Percentiles rank a stretch among this genome's conserved stretches.
Evolutionary conservation across 2,797 vertebrate genomes (phyloP).

Genomic region (Arrhamphus sclerolepis): DNA sequence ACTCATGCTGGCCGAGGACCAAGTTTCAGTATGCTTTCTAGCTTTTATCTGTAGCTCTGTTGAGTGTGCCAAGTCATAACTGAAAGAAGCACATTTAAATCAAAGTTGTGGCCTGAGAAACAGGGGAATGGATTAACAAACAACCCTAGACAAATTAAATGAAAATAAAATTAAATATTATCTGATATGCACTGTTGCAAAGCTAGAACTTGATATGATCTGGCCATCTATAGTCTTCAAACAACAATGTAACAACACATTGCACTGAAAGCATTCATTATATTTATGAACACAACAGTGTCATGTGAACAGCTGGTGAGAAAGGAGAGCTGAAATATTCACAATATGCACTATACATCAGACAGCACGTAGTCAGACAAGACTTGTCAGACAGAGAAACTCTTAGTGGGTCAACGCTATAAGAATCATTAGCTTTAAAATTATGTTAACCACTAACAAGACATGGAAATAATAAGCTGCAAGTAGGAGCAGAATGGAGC

Average conservation of each 20-base stretch:
- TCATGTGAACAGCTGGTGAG: too few relatives aligned
- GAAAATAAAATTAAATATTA: background rate
- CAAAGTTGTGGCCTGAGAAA: slow-evolving; percentile 3
- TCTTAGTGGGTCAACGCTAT: background rate
- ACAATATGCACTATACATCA: background rate
- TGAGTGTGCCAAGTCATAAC: slow-evolving; percentile 9
- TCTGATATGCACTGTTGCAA: too few relatives aligned
- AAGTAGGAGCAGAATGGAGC: slow-evolving; percentile 30
- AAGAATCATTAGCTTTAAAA: slow-evolving; percentile 9
- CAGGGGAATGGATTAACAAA: slow-evolving; percentile 1
- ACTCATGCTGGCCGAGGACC: slow-evolving; percentile 63
- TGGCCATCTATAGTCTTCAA: too few relatives aligned
- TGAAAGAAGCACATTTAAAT: background rate
- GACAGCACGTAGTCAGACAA: slow-evolving; percentile 11
- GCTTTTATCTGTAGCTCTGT: slow-evolving; percentile 32
- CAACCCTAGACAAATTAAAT: background rate
- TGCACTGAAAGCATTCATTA: too few relatives aligned
- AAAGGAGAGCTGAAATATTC: too few relatives aligned
- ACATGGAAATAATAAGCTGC: slow-evolving; percentile 35
- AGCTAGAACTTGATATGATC: too few relatives aligned
- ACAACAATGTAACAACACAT: too few relatives aligned
- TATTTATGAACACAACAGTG: too few relatives aligned
- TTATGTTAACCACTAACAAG: slow-evolving; percentile 22
- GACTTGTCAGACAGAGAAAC: background rate
- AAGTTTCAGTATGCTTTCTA: slow-evolving; percentile 74